Evolutionary conservation across 2,797 vertebrate genomes (phyloP), one percentile per base, ranked within the genome.

Genomic region (Lacerta bilineata): DNA sequence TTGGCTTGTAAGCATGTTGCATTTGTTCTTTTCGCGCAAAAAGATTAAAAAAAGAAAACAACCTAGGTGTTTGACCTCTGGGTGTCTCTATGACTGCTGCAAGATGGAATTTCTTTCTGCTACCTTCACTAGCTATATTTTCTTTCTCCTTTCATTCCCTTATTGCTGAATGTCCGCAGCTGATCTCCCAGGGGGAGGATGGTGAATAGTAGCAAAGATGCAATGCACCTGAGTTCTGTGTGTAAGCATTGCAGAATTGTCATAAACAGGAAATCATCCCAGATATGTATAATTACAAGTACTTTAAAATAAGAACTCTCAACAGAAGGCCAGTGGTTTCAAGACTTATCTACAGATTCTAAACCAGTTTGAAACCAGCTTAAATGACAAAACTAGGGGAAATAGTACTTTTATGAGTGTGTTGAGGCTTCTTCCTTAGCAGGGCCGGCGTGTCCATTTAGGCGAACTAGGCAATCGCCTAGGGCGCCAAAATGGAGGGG

Each of bases 11-110:
- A 91, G 61, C 43, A 74, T 2, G 0, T 88, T 95, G 89, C 85
- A 90, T 93, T 87, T 76, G 33, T n/a, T 61, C n/a, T 91, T 94
- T 92, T 89, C 69, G 61, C 55, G 90, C 17, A 93, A 93, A 90
- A 96, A 43, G 27, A 61, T 36, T 50, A 20, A 33, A 43, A 69
- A 76, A 39, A 29, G 36, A 80, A 43, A 13, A 82, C 43, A 8
- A 29, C 3, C 23, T 33, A 71, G 43, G 0, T 3, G 17, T 78
- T 86, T 85, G 83, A 64, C 1, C 46, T 64, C 66, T 36, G 9
- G 0, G 5, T 90, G 68, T 87, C 9, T 81, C 76, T 89, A 72
- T 83, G 87, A 36, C 36, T 64, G 39, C 17, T 43, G 17, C 8
- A 41, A 25, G 17, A 20, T 27, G 43, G 55, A 66, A 64, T 23